Evolutionary conservation across 2,113 vertebrate species (phyloP).

Genomic region (Spilogale gracilis): DNA sequence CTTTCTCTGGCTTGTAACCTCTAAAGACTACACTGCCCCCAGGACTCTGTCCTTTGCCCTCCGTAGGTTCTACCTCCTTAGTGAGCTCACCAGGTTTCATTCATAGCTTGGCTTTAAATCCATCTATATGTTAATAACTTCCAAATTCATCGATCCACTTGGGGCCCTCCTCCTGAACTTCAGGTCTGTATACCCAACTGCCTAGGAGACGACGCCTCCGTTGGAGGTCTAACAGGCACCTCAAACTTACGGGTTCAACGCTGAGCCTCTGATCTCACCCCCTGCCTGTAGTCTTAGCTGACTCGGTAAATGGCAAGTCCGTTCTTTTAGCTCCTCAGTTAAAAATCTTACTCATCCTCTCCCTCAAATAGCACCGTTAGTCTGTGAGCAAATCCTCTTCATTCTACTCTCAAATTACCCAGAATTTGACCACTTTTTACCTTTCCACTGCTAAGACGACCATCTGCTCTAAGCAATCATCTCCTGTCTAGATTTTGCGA

Average conservation of each 20-base stretch:
- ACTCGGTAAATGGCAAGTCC: neutral
- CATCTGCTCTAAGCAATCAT: neutral
- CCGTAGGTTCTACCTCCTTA: neutral
- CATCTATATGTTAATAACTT: neutral
- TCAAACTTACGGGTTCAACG: neutral
- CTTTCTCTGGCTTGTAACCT: neutral
- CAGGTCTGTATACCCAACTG: neutral
- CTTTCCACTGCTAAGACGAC: neutral
- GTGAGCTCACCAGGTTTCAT: neutral
- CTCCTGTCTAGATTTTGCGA: neutral
- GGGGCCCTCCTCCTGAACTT: neutral
- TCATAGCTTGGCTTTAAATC: neutral
- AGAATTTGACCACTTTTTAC: neutral
- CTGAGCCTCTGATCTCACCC: neutral
- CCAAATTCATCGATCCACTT: neutral
- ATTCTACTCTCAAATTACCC: neutral
- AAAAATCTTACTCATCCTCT: slow-evolving; percentile 18
- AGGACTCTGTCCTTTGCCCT: neutral
- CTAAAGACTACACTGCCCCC: neutral
- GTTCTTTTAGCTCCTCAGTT: neutral
- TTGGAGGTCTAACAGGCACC: neutral
- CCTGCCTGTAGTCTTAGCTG: neutral
- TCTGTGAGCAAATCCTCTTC: neutral
- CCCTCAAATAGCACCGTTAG: neutral
- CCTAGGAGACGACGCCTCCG: neutral